A percentile compares a stretch with the other conserved stretches of the same genome.
Evolutionary conservation across 1,140 invertebrate species (phyloP).

Genomic region (Magallana gigas): DNA sequence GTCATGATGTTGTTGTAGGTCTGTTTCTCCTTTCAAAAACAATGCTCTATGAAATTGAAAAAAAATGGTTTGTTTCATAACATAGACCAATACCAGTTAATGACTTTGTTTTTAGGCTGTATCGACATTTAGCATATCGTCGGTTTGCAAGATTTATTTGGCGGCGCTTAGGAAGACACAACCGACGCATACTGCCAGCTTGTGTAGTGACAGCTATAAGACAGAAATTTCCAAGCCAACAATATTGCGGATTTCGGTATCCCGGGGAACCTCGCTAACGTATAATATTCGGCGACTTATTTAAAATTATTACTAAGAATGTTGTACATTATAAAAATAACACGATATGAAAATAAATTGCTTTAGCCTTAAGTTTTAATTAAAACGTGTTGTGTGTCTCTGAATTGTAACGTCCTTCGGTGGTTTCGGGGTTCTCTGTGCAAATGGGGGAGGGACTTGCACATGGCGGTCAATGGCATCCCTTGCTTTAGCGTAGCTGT

Average conservation of each 20-base stretch:
- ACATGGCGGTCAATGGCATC: background rate
- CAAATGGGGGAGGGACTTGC: background rate
- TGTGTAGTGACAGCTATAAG: constrained; percentile 53
- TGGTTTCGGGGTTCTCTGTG: background rate
- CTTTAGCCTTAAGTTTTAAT: no score
- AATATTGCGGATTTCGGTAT: constrained; percentile 40
- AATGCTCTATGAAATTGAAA: no score
- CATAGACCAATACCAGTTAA: no score
- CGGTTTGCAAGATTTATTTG: constrained; percentile 54
- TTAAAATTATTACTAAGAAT: no score
- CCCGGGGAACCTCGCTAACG: background rate
- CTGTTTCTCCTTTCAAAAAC: no score
- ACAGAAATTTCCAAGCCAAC: constrained; percentile 24
- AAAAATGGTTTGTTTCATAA: no score
- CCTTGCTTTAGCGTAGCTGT: background rate
- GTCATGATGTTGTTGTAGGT: no score
- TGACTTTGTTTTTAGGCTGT: constrained; percentile 37
- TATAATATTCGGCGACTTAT: background rate
- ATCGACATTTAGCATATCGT: constrained; percentile 52
- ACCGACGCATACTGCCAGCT: constrained; percentile 45
- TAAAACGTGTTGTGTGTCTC: background rate
- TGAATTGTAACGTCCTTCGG: background rate
- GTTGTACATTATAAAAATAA: no score
- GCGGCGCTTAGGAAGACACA: constrained; percentile 44
- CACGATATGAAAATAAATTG: no score